Evolutionary conservation across 2,888 invertebrate genomes (phyloP), one percentile per base, ranked within the genome.

Genomic region (Cyclophora albipunctata): DNA sequence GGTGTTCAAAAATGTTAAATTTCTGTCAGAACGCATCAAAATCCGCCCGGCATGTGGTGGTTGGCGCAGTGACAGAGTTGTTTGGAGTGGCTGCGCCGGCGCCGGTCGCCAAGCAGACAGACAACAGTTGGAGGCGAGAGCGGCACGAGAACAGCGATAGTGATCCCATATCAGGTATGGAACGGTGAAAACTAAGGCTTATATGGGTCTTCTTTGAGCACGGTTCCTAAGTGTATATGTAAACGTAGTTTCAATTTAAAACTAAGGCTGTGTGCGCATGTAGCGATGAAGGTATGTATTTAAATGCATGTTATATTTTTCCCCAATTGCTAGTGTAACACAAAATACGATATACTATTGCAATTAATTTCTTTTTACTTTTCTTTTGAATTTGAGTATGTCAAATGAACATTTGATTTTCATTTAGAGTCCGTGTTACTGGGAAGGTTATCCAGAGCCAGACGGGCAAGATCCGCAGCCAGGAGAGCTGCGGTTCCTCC

Each of bases 401-500:
- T 20, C 20, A 20, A 20, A 20, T 20, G 20, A 20, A 1, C 20
- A 20, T 20, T 20, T 6, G 3, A 34, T 6, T 49, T 40, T 40
- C 43, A 40, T 45, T 3, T 70, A 90, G 92, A 92, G 51, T 89
- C 90, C 0, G 92, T 92, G n/a, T 77, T 93, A 41, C 74, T 93
- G 54, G 93, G 93, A 0, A 91, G 92, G 49, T 87, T 93, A 0
- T 92, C 93, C 0, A 83, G 93, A 46, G 91, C 91, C 3, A 86
- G 92, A 5, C 79, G 93, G n/a, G 93, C 93, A 0, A 91, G 92
- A 49, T 91, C 92, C 0, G 93, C 93, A 0, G 90, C 89, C 2
- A 73, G 73, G 0, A 77, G 84, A 20, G 84, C 87, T 0, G 69
- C 79, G 0, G 84, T 86, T 0, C 87, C 86, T 0, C 85, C 86